phyloP scores from a whole-genome alignment of 2,797 vertebrate species.

The Ctenopoma kingsleyae region DNA sequence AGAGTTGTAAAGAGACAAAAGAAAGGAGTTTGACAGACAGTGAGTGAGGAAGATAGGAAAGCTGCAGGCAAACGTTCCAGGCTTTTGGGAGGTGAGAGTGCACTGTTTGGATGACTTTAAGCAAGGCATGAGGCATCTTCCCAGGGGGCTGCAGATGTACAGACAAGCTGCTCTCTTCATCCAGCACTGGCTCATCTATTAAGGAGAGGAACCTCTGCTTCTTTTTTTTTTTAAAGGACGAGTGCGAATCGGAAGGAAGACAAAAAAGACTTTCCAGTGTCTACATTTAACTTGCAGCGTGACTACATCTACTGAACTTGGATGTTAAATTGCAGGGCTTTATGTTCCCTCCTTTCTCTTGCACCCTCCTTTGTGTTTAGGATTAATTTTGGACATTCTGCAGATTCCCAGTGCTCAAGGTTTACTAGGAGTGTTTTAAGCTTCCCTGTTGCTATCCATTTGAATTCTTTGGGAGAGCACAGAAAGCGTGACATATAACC shows the following conservation, averaged over 20 bases:
- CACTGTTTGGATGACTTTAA: constrained; percentile 59
- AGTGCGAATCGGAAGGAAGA: constrained; percentile 28
- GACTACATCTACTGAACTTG: constrained; percentile 32
- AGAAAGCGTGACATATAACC: constrained; percentile 22
- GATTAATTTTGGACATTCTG: constrained; percentile 27
- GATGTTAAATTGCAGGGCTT: constrained; percentile 31
- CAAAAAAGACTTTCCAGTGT: constrained; percentile 22
- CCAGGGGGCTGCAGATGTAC: constrained; percentile 52
- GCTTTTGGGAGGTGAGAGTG: constrained; percentile 41
- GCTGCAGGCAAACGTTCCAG: constrained; percentile 47
- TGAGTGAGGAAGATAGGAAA: constrained; percentile 41
- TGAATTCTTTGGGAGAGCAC: background rate
- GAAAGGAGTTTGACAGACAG: constrained; percentile 52
- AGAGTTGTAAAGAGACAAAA: constrained; percentile 55
- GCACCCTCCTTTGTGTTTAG: constrained; percentile 11
- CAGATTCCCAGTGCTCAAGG: background rate
- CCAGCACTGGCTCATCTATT: constrained; percentile 18
- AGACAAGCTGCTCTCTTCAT: constrained; percentile 41
- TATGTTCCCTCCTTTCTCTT: background rate
- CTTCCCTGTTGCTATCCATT: constrained; percentile 20
- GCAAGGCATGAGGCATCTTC: constrained; percentile 46
- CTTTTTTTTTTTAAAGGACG: constrained; percentile 9
- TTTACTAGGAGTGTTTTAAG: constrained; percentile 8
- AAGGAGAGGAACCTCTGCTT: constrained; percentile 13
- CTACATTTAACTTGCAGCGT: constrained; percentile 31